Evolutionary conservation across 2,888 invertebrate genomes (phyloP).

Genomic region (Saturnia pavonia): DNA sequence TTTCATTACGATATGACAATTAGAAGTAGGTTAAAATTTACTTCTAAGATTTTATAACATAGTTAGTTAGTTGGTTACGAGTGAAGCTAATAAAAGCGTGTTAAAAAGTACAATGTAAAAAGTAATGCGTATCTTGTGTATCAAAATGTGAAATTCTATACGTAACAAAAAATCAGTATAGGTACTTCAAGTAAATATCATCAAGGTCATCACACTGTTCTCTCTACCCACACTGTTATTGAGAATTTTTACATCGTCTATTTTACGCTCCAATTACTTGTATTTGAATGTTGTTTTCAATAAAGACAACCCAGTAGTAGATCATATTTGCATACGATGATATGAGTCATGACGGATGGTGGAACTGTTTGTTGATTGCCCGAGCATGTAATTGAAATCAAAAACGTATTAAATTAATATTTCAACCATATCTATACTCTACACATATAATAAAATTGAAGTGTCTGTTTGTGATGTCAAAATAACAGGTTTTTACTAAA

Average conservation of each 20-base stretch:
- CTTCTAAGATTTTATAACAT: too few relatives aligned
- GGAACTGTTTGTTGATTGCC: background rate
- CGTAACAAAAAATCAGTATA: background rate
- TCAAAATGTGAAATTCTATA: background rate
- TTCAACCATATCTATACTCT: background rate
- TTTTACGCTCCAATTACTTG: constrained; percentile 11
- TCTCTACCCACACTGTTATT: constrained; percentile 7
- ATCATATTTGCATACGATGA: background rate
- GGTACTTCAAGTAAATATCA: background rate
- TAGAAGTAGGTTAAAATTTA: too few relatives aligned
- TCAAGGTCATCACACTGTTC: constrained; percentile 14
- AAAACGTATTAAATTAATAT: background rate
- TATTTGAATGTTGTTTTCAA: constrained; percentile 13
- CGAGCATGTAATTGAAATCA: background rate
- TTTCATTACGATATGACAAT: too few relatives aligned
- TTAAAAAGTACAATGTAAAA: background rate
- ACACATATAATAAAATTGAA: too few relatives aligned
- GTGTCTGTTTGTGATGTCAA: too few relatives aligned
- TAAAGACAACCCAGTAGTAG: constrained; percentile 1
- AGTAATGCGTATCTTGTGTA: background rate
- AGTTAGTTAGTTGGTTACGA: too few relatives aligned
- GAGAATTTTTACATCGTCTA: constrained; percentile 5
- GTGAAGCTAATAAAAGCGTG: background rate
- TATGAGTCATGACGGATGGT: constrained; percentile 6
- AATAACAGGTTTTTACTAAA: too few relatives aligned